Evolutionary conservation across 2,888 invertebrate species (phyloP).

Genomic region (Eupelmus urozonus): DNA sequence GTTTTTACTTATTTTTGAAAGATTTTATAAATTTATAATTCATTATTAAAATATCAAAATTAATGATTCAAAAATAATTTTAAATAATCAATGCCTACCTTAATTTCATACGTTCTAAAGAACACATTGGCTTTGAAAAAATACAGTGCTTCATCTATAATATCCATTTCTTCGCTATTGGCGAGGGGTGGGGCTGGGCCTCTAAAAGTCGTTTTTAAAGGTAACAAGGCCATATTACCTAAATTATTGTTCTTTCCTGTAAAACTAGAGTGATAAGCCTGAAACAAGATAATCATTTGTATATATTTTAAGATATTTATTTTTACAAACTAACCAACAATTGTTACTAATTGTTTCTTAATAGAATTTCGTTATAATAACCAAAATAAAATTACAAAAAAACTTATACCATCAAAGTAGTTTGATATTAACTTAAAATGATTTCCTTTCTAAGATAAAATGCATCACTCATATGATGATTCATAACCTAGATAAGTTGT

Average conservation of each 20-base stretch:
- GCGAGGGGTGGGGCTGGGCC: slow-evolving; percentile 91
- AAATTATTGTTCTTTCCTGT: slow-evolving; percentile 84
- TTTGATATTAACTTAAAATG: too few relatives aligned
- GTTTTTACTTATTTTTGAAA: background rate
- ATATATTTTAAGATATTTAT: too few relatives aligned
- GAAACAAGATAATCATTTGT: slow-evolving; percentile 66
- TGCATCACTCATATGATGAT: slow-evolving; percentile 23
- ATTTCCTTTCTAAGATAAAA: background rate
- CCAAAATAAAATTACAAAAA: too few relatives aligned
- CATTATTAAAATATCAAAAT: slow-evolving; percentile 5
- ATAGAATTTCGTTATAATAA: too few relatives aligned
- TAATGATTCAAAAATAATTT: slow-evolving; percentile 42
- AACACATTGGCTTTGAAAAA: slow-evolving; percentile 99
- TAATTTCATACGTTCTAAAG: slow-evolving; percentile 98
- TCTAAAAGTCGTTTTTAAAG: slow-evolving; percentile 92
- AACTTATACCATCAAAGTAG: too few relatives aligned
- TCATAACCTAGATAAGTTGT: slow-evolving; percentile 47
- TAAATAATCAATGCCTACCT: slow-evolving; percentile 80
- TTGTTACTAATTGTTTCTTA: too few relatives aligned
- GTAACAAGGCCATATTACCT: slow-evolving; percentile 95
- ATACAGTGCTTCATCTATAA: slow-evolving; percentile 97
- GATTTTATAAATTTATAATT: background rate
- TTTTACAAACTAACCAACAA: too few relatives aligned
- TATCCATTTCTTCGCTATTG: slow-evolving; percentile 87
- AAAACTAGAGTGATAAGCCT: slow-evolving; percentile 98